These are phyloP conservation scores for Lordiphosa fenestrarum DNA, from an alignment of 2,888 invertebrate genomes.

Conservation along the genomic window DNA sequence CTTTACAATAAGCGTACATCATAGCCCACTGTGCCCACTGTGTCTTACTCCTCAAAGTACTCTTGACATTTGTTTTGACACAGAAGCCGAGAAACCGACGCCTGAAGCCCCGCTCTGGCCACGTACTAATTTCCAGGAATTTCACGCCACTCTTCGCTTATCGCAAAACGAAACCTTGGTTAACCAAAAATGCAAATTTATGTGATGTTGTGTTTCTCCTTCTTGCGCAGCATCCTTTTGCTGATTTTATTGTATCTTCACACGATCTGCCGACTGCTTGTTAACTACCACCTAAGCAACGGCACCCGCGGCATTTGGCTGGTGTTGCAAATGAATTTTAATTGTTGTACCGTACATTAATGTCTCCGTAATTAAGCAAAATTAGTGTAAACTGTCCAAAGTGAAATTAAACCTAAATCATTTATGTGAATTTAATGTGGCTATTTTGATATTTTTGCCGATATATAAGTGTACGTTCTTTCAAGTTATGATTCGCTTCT, in stretches of 20 bases:
- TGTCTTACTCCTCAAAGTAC: neutral
- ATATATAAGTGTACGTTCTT: too few species aligned
- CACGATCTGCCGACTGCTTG: conserved; percentile 63
- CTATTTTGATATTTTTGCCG: too few species aligned
- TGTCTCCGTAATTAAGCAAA: too few species aligned
- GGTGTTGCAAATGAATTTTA: conserved; percentile 74
- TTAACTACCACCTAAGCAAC: conserved; percentile 47
- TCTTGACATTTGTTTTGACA: conserved; percentile 69
- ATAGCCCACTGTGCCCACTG: conserved; percentile 13
- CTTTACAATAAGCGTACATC: too few species aligned
- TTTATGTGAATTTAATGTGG: too few species aligned
- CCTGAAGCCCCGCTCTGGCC: conserved; percentile 46
- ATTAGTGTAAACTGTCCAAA: too few species aligned
- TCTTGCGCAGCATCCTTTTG: neutral
- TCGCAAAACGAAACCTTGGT: conserved; percentile 9
- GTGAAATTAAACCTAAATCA: too few species aligned
- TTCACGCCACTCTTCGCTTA: conserved; percentile 60
- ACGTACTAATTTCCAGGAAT: conserved; percentile 62
- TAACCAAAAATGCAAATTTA: conserved; percentile 60
- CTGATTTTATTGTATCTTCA: conserved; percentile 57
- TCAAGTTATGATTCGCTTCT: too few species aligned
- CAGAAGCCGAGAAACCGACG: conserved; percentile 45
- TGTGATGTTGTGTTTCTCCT: too few species aligned
- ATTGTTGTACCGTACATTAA: conserved; percentile 41
- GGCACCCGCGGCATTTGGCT: conserved; percentile 42